These are phyloP conservation scores for Brachionus rotundiformis DNA, from an alignment of 1,140 invertebrate species.

Conservation along the genomic window DNA sequence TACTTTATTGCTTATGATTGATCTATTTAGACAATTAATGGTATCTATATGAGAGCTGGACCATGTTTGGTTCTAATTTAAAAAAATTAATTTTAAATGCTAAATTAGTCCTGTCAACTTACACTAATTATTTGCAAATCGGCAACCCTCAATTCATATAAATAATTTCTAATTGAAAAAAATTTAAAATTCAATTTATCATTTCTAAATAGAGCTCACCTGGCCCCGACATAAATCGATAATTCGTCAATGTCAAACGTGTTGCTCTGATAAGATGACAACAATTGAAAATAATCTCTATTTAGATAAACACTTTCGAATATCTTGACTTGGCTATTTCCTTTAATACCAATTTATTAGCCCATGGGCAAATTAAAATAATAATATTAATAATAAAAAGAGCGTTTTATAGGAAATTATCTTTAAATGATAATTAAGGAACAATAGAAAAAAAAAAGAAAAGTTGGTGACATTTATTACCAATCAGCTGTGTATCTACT, in stretches of 20 bases:
- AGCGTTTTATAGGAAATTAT: no score
- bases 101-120: neutral
- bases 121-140: neutral
- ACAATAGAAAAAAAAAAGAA: neutral
- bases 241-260: neutral
- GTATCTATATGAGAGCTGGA: conserved; percentile 16
- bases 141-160: conserved; percentile 28
- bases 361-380: neutral
- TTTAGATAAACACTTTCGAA: conserved; percentile 31
- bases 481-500: neutral
- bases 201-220: neutral
- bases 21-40: conserved; percentile 13
- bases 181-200: neutral
- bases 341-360: conserved; percentile 1
- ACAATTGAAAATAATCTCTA: conserved; percentile 43
- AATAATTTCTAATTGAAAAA: conserved; percentile 16
- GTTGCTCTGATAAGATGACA: conserved; percentile 17
- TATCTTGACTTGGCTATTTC: conserved; percentile 5
- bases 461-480: neutral
- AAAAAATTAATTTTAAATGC: neutral
- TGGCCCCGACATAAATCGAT: conserved; percentile 34
- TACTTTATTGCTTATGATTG: conserved; percentile 42
- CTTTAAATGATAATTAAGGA: no score
- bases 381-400: no score
- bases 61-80: conserved; percentile 21